Conservation (phyloP, 2,113 vertebrate genomes). For the Cyanoderma ruficeps region DNA sequence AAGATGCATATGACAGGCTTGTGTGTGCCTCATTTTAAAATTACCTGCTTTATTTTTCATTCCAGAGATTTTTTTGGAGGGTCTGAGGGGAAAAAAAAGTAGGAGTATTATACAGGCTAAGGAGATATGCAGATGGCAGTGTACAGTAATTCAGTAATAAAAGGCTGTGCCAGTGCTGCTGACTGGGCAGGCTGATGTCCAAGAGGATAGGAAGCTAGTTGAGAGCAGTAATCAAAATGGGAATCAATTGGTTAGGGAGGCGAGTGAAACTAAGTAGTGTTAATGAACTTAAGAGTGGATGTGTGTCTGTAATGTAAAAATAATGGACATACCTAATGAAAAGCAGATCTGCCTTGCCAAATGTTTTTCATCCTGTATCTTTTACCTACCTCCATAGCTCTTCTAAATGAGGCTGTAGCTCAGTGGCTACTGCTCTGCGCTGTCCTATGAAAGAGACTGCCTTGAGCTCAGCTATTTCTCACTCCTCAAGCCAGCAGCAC, state of each 20-base stretch:
- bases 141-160: not conserved
- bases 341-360: not conserved
- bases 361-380: not conserved
- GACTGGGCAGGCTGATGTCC: not conserved
- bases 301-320: conserved; percentile 14
- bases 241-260: not conserved
- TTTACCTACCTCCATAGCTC: not conserved
- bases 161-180: not conserved
- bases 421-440: not conserved
- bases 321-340: not conserved
- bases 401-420: not conserved
- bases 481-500: not conserved
- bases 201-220: not conserved
- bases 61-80: not conserved
- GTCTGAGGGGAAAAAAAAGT: not conserved
- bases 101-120: not conserved
- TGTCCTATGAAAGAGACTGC: not conserved
- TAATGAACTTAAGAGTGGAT: conserved; percentile 20
- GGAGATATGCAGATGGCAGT: not conserved
- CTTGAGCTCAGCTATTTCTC: not conserved
- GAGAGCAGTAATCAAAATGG: not conserved
- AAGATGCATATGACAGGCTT: not conserved
- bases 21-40: not conserved
- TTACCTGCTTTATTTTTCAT: not conserved
- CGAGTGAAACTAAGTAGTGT: not conserved